Evolutionary conservation across 2,113 vertebrate species (phyloP), one percentile per base, ranked within the genome.

Genomic region (Myotis lucifugus): DNA sequence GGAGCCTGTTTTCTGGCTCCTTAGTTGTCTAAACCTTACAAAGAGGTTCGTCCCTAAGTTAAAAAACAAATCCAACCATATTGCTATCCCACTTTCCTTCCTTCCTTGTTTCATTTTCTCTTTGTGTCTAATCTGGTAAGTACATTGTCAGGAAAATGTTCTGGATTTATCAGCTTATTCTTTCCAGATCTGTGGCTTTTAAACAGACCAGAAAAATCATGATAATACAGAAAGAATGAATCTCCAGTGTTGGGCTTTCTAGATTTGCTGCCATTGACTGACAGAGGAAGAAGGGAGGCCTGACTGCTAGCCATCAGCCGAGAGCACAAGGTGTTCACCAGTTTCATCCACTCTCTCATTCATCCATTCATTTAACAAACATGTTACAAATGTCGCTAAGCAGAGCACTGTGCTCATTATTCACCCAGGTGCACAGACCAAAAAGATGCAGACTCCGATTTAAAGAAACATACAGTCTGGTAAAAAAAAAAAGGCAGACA

Each of bases 131-230:
- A 54, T 83, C 19, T 81, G 52, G 70, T 52, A 70, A 87, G 87
- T 77, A 70, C 10, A 21, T 76, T 85, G 52, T 77, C 3, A 27
- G 32, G 29, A 77, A 79, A 85, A 69, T 32, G 1, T 67, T 61
- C 37, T 85, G 25, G 29, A 52, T 82, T 90, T 78, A 66, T 82
- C 29, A 73, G 54, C 4, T 78, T 52, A 66, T 59, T 82, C 8
- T 94, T 88, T 78, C 61, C 50, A 78, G 48, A 92, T 10, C 8
- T 48, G 29, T 77, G 46, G 23, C 12, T 96, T 95, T 42, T 78
- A 70, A 88, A 79, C 29, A 42, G 40, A 82, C 29, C 52, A 64
- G 5, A 12, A 90, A 32, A 85, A 67, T 23, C 5, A 9, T n/a
- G 32, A 21, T 23, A 87, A 79, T 32, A 56, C 4, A 72, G 70